Conservation (phyloP, 2,797 vertebrate genomes). For the Microhierax caerulescens region DNA sequence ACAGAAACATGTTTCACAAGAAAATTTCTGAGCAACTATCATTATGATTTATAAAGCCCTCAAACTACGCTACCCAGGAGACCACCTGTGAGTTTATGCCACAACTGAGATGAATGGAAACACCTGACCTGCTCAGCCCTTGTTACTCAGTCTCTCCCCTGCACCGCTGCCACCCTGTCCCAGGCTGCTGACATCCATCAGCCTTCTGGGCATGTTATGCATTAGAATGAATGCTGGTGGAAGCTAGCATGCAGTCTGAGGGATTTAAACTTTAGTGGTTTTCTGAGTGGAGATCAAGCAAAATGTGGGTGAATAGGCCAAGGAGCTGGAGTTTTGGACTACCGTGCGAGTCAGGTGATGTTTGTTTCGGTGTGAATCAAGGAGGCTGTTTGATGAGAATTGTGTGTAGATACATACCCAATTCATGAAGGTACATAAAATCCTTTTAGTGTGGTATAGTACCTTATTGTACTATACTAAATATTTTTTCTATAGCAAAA, state of each 20-base stretch:
- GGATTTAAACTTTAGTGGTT: neutral
- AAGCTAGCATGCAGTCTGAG: neutral
- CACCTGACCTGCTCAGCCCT: neutral
- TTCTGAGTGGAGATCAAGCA: neutral
- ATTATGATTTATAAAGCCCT: conserved; percentile 36
- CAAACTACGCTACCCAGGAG: neutral
- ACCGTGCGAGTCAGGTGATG: neutral
- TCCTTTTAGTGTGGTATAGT: neutral
- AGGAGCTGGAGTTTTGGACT: neutral
- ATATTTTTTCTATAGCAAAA: neutral
- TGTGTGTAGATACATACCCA: neutral
- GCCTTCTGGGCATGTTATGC: neutral
- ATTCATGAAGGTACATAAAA: neutral
- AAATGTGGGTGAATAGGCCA: neutral
- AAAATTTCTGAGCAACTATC: neutral
- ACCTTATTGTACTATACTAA: neutral
- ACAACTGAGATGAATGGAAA: neutral
- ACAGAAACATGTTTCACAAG: neutral
- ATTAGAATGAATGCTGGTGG: neutral
- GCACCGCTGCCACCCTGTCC: rapidly evolving
- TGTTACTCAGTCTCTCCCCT: neutral
- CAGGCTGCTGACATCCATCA: neutral
- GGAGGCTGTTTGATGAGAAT: neutral
- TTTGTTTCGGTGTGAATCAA: neutral
- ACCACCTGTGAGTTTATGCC: neutral